Evolutionary conservation across 2,888 invertebrate genomes (phyloP).

Genomic region (Drosophila pegasa): DNA sequence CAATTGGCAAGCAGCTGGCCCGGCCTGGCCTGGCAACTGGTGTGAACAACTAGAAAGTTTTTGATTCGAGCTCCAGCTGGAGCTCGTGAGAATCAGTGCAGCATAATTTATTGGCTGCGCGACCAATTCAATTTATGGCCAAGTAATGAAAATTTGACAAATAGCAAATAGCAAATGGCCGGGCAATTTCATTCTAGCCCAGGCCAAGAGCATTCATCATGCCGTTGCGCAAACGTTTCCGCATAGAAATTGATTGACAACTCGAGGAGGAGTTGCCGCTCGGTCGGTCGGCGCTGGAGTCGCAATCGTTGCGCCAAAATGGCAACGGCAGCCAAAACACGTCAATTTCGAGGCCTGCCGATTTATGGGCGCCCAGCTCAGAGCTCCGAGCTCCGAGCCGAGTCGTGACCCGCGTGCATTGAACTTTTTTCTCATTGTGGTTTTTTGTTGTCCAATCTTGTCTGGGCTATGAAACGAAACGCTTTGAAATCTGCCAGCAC

Average conservation of each 20-base stretch:
- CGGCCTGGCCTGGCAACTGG: conserved; percentile 48
- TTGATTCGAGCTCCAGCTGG: conserved; percentile 13
- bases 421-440: conserved; percentile 60
- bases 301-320: conserved; percentile 16
- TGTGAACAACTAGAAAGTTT: conserved; percentile 79
- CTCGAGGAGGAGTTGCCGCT: conserved; percentile 13
- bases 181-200: conserved; percentile 52
- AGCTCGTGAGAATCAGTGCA: conserved; percentile 73
- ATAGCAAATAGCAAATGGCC: conserved; percentile 76
- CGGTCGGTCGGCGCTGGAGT: neutral
- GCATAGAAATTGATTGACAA: conserved; percentile 59
- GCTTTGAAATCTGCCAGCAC: conserved; percentile 66
- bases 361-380: conserved; percentile 37
- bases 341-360: conserved; percentile 51
- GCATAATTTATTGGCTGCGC: conserved; percentile 69
- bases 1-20: conserved; percentile 62
- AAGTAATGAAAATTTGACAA: conserved; percentile 77
- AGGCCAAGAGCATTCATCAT: conserved; percentile 68
- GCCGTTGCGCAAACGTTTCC: conserved; percentile 37
- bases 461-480: conserved; percentile 46
- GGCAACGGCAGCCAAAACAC: conserved; percentile 54
- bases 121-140: conserved; percentile 71
- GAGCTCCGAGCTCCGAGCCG: conserved; percentile 17
- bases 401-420: conserved; percentile 83
- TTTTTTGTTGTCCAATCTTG: conserved; percentile 20